Base-by-base conservation (phyloP, 2,888 invertebrate genomes). In the Tiliacea aurago region DNA sequence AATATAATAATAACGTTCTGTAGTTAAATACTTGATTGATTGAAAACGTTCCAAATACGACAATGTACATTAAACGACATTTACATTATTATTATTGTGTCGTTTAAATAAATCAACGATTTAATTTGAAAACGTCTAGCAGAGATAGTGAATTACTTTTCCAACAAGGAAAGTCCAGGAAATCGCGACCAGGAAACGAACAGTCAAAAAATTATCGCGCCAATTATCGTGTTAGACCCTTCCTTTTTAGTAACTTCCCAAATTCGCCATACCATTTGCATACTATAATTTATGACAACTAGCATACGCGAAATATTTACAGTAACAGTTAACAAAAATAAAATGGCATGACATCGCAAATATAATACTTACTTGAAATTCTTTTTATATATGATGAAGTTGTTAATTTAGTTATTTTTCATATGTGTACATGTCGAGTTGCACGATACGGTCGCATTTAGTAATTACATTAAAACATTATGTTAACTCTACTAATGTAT, bases 391-490 rank as follows among this genome's bases (percentile, higher is more conserved):
- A 68, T 78, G 76, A 86, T 85, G 64, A 84, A 86, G 76, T 64
- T 70, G 69, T 85, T 81, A 76, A 71, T 76, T 67, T 70, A 69
- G 58, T 72, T 59, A 73, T 76, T 65, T 79, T 74, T 70, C 49
- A 59, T 58, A 73, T 73, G 37, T 37, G 37, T 37, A 37, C 37
- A 37, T 37, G 77, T 76, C 37, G 55, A 59, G 58, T 59, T 11
- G 62, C 86, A 83, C 76, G 85, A 70, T 74, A 84, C 53, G 33
- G 23, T 65, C 59, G 64, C 49, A 43, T 74, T 73, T 59, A 45
- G 63, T 84, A 81, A 85, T 85, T 74, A 83, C 70, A 86, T 79
- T 83, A 81, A 85, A 77, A 81, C 76, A 76, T 76, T 73, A 75
- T 66, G 70, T 77, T 69, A 70, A 73, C 47, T 73, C 76, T 51